These are phyloP conservation scores for Sipha flava DNA, from an alignment of 1,140 invertebrate genomes.

Conservation along the genomic window DNA sequence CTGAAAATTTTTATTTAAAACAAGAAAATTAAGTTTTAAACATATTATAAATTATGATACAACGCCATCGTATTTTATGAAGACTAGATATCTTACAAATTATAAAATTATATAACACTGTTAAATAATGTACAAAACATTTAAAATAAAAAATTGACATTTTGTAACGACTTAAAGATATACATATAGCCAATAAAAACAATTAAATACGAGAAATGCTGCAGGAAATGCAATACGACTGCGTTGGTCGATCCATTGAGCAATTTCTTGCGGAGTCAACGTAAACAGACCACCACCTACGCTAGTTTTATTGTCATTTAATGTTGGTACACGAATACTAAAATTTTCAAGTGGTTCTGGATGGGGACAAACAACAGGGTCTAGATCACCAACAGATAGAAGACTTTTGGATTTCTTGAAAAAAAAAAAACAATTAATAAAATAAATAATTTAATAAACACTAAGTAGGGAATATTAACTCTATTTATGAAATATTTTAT, in stretches of 20 bases:
- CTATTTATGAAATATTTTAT: too few species aligned
- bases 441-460: not conserved
- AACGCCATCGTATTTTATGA: too few species aligned
- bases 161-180: too few species aligned
- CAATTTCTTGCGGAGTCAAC: slow-evolving; percentile 76
- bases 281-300: slow-evolving; percentile 56
- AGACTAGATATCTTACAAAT: too few species aligned
- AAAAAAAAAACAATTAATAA: not conserved
- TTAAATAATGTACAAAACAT: too few species aligned
- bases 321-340: not conserved
- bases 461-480: too few species aligned
- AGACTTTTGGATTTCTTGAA: not conserved
- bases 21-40: too few species aligned
- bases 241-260: slow-evolving; percentile 74
- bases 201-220: slow-evolving; percentile 70
- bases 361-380: not conserved
- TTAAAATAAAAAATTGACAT: too few species aligned
- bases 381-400: not conserved
- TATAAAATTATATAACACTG: too few species aligned
- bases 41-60: too few species aligned
- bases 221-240: slow-evolving; percentile 69
- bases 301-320: not conserved
- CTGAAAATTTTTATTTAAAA: too few species aligned
- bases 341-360: slow-evolving; percentile 9
- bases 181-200: slow-evolving; percentile 77